Conservation (phyloP, 2,888 invertebrate genomes). For the Hoplodrina blanda region DNA sequence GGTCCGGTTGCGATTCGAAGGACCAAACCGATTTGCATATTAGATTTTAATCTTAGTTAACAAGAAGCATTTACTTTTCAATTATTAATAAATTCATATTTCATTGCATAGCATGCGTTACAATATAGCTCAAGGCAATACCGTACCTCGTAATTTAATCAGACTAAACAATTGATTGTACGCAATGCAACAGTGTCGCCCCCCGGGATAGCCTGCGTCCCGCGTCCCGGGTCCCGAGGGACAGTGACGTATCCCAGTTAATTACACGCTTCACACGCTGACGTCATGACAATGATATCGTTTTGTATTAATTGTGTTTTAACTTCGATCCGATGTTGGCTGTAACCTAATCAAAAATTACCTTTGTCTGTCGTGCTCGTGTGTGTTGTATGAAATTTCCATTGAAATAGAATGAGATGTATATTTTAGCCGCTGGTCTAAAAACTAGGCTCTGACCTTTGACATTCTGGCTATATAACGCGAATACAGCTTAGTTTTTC, state of each 20-base stretch:
- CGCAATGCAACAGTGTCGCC: constrained; percentile 59
- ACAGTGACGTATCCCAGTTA: constrained; percentile 62
- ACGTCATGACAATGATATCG: constrained; percentile 63
- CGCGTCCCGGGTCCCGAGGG: constrained; percentile 42
- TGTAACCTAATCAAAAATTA: constrained; percentile 37
- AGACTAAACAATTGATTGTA: constrained; percentile 62
- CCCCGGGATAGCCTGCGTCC: constrained; percentile 38
- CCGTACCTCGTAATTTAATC: constrained; percentile 54
- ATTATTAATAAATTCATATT: constrained; percentile 24
- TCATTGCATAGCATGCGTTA: not conserved
- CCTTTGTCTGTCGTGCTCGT: constrained; percentile 7
- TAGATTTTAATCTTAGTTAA: not conserved
- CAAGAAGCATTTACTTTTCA: not conserved
- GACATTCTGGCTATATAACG: not conserved
- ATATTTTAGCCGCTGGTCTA: constrained; percentile 13
- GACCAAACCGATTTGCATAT: not conserved
- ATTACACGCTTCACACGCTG: constrained; percentile 70
- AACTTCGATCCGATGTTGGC: constrained; percentile 40
- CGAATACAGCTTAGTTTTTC: constrained; percentile 3
- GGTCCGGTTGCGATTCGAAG: not conserved
- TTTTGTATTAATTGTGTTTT: constrained; percentile 64
- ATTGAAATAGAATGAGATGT: constrained; percentile 35
- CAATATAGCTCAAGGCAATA: constrained; percentile 28
- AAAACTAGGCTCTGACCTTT: constrained; percentile 51
- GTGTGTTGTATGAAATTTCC: not conserved